A percentile compares a stretch with the other conserved stretches of the same genome.
Conservation (phyloP, 2,888 invertebrate species). For the Anodontia alba region DNA sequence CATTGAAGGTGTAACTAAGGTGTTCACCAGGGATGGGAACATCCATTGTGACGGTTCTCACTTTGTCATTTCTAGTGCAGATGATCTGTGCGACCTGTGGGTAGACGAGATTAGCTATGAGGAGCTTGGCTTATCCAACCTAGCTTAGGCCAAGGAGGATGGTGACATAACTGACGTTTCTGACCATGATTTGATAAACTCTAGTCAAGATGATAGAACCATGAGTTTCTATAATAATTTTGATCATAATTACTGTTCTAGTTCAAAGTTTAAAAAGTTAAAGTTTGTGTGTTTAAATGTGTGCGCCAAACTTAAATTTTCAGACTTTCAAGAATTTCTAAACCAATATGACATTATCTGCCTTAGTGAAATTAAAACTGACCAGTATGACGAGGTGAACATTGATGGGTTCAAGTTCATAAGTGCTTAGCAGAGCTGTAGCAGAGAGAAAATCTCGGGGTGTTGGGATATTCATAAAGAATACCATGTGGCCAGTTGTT, state of each 20-base stretch:
- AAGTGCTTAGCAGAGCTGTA: conserved; percentile 12
- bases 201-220: not conserved
- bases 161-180: not conserved
- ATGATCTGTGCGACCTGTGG: conserved; percentile 13
- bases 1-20: conserved; percentile 7
- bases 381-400: not conserved
- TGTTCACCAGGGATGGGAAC: conserved; percentile 9
- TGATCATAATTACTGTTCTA: conserved; percentile 7
- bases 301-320: not conserved
- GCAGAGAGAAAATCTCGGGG: conserved; percentile 13
- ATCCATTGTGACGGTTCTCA: conserved; percentile 4
- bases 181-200: not conserved
- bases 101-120: conserved; percentile 10
- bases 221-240: not conserved
- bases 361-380: not conserved
- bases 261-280: conserved; percentile 9
- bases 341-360: conserved; percentile 4
- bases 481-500: not conserved
- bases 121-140: not conserved
- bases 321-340: conserved; percentile 7
- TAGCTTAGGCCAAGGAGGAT: conserved; percentile 9
- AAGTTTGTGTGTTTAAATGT: conserved; percentile 1
- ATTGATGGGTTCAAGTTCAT: conserved; percentile 2
- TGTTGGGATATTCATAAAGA: conserved; percentile 6
- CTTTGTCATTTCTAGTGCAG: not conserved